Base-by-base conservation (phyloP, 2,888 invertebrate genomes). In the Cosmopolites sordidus region DNA sequence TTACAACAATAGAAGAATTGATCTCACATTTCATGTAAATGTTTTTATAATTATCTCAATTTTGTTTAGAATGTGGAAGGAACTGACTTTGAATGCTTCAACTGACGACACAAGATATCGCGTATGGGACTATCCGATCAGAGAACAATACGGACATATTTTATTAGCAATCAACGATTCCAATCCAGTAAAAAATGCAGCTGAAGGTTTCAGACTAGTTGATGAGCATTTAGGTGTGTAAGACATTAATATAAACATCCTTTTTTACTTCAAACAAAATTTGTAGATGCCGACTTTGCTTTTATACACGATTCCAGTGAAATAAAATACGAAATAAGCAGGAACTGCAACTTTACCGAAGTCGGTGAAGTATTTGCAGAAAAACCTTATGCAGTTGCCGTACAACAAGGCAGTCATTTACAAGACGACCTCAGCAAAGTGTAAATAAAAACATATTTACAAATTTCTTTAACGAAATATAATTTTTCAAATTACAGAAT, bases 101-200 rank as follows among this genome's bases (percentile, higher is more conserved):
- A 84, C 83, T 0, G 89, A 92, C 64, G 86, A 89, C 61, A 78
- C 83, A 0, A 83, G 86, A 64, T 91, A 86, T 66, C 78, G 92
- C 5, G 90, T 93, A 0, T 93, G 93, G 92, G 92, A 94, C 63
- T 94, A 94, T 70, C 94, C 94, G 0, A 89, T 95, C 58, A 83
- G 89, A 59, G 93, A 94, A 68, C 92, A 92, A 69, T 94, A 90
- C 65, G 92, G 90, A 0, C 89, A 91, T 62, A 93, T 94, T 57
- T 75, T 92, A 8, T 74, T 88, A 14, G 87, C 91, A 11, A 93
- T 94, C 41, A 85, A 87, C 58, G 83, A 84, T 56, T 87, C 90
- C 1, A 84, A 83, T 15, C 87, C 91, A 0, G 86, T 93, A 0
- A 69, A 74, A 1, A 80, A 81, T 58, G 83, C 86, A 0, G 74